Base-by-base conservation (phyloP, 2,888 invertebrate genomes). In the Hirtodrosophila trivittata region DNA sequence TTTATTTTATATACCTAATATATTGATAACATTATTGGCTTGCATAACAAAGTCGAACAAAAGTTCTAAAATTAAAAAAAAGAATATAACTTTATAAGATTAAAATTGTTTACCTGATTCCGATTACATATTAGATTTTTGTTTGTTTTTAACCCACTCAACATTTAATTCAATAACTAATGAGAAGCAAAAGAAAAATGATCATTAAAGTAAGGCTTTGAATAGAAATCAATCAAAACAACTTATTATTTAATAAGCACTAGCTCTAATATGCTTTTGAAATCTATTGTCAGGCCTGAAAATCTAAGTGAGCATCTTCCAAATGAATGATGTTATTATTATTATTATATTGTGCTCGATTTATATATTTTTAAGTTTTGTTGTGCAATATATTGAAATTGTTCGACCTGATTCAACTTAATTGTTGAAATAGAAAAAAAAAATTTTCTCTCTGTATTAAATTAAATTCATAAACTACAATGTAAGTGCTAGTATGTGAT, bases 1-100 rank as follows among this genome's bases (percentile, higher is more conserved):
- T 84, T 86, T 86, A 86, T 82, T 83, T 86, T 86, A 86, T 81
- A 86, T 78, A 78, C 84, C 77, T 77, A 81, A 81, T 73, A 75
- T 51, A 77, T 57, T 77, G 52, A 46, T 63, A 65, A 74, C 60
- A 50, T 41, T 66, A 77, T 80, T 77, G 86, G 82, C 80, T 70
- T 68, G 47, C 55, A 10, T 65, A 67, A 73, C 41, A 64, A 57
- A 66, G 47, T 66, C 52, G 43, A 64, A 52, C 52, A 62, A 60
- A 62, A 54, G 58, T 14, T 43, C 33, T 37, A 50, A 60, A 62
- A 62, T 45, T 13, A 49, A 66, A 59, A 43, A 12, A 52, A 38
- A 47, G 5, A 37, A 59, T 54, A 43, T 32, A 52, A 52, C 38
- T 37, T 54, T 39, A 51, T 66, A 64, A 64, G 62, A 65, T 65